phyloP scores from a whole-genome alignment of 2,888 invertebrate species.

The Cephus spinipes region DNA sequence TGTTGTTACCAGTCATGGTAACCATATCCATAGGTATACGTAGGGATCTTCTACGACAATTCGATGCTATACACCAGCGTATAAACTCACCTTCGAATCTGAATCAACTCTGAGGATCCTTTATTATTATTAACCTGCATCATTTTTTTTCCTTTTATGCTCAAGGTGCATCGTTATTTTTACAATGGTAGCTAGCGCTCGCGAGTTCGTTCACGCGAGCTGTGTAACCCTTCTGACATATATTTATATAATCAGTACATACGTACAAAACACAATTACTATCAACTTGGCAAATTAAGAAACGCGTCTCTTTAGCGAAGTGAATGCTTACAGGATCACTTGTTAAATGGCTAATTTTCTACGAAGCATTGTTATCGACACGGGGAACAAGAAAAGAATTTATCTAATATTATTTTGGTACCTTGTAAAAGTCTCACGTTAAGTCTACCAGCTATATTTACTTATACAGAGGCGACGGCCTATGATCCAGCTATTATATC shows the following conservation, averaged over 20 bases:
- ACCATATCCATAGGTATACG: neutral
- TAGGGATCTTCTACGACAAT: slow-evolving; percentile 4
- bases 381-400: neutral
- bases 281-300: neutral
- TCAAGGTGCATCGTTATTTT: neutral
- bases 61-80: neutral
- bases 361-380: neutral
- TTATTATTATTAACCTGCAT: neutral
- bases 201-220: neutral
- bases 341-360: neutral
- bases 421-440: neutral
- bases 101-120: neutral
- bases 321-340: neutral
- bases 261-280: neutral
- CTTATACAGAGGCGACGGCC: neutral
- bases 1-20: slow-evolving; percentile 7
- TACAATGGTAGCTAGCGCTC: neutral
- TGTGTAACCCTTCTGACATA: neutral
- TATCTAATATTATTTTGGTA: neutral
- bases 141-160: neutral
- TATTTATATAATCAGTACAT: neutral
- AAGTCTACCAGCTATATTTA: neutral
- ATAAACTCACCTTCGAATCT: neutral
- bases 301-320: neutral
- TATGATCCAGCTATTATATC: neutral